Base-by-base conservation (phyloP, 2,888 invertebrate genomes). In the Spisula subtruncata region DNA sequence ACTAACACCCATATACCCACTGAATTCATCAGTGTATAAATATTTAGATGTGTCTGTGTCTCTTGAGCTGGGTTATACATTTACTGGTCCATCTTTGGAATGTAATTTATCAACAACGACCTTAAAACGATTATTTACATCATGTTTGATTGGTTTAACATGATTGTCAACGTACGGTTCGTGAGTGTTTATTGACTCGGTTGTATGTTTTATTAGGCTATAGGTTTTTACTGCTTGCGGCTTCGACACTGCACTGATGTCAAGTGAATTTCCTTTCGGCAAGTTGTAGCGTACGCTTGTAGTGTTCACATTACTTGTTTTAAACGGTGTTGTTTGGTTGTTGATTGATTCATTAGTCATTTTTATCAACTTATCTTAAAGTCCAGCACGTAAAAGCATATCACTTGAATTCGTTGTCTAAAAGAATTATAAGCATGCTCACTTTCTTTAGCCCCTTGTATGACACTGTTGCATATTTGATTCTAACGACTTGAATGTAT, bases 21-120 rank as follows among this genome's bases (percentile, higher is more conserved):
- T 54, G 6, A 54, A 51, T 16, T 88, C 80, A 25, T 80, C 20
- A 48, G 46, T 79, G n/a, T 81, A 81, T 0, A 80, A 56, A 48
- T 88, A 88, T 32, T 66, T 84, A 16, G 84, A 84, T 2, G 25
- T 6, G 35, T 60, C 66, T 29, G 54, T 32, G 8, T 66, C 66
- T 25, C 48, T 29, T 25, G 54, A 83, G 25, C 75, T 48, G 10
- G 46, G 35, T 84, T 80, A 46, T 4, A 35, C 16, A 87, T 80
- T 51, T 6, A 20, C 79, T 0, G 29, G 56, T 35, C 71, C 81
- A 20, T 84, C 66, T 20, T 84, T 80, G 41, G 66, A 81, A 10
- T 81, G 88, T 1, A 88, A 0, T 35, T 85, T 81, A n/a, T 88
- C 88, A 16, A 88, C 56, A 29, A 85, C 88, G 12, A 81, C 79